Conservation (phyloP, 2,113 vertebrate genomes). For the Lagopus muta region DNA sequence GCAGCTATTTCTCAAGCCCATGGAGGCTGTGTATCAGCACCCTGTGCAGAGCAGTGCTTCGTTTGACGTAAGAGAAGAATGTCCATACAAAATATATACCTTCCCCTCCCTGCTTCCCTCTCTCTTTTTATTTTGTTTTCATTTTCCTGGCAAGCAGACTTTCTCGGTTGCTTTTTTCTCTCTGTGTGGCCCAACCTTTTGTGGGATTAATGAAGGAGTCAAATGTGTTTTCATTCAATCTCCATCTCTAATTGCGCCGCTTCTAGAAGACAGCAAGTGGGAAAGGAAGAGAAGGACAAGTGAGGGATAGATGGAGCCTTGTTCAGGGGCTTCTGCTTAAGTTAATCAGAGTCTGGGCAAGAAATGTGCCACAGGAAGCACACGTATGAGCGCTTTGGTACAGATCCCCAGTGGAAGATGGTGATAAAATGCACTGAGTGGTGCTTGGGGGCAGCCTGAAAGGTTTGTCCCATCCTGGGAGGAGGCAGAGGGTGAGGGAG, state of each 20-base stretch:
- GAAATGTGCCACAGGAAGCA: neutral
- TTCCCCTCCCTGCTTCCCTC: neutral
- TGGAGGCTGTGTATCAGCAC: neutral
- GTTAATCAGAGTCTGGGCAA: conserved; percentile 24
- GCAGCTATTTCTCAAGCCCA: neutral
- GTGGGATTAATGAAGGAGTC: conserved; percentile 3
- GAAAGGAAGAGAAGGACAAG: conserved; percentile 2
- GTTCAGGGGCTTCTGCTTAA: neutral
- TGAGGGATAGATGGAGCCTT: neutral
- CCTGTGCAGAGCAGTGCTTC: neutral
- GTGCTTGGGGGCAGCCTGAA: neutral
- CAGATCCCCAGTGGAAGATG: neutral
- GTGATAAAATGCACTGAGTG: neutral
- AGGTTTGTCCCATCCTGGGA: neutral
- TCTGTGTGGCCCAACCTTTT: neutral
- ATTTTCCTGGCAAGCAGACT: neutral
- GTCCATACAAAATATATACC: rapidly evolving
- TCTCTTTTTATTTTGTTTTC: neutral
- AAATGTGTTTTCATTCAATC: neutral
- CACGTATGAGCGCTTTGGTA: neutral
- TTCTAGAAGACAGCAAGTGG: neutral
- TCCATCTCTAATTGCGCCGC: neutral
- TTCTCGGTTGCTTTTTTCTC: neutral
- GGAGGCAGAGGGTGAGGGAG: neutral
- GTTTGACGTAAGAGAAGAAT: rapidly evolving